A percentile compares a stretch with the other conserved stretches of the same genome.
Conservation (phyloP, 2,888 invertebrate species). For the Heliconius charithonia region DNA sequence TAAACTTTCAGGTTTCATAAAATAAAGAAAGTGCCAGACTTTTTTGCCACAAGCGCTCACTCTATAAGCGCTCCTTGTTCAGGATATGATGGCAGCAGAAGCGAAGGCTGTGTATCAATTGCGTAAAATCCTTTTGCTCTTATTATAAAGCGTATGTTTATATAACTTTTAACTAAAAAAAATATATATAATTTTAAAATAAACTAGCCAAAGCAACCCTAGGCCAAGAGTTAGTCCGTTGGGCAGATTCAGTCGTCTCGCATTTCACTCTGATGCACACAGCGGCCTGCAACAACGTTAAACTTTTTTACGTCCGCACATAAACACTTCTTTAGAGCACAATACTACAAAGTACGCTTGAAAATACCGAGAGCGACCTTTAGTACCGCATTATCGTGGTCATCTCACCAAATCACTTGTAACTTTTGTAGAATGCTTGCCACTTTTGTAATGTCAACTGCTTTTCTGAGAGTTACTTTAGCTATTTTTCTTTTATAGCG, state of each 20-base stretch:
- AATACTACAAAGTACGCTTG: constrained; percentile 31
- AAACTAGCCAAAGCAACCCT: constrained; percentile 24
- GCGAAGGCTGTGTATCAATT: no score
- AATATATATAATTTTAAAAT: background rate
- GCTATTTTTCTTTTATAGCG: background rate
- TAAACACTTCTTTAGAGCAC: constrained; percentile 39
- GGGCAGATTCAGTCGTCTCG: constrained; percentile 38
- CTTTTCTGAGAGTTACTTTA: background rate
- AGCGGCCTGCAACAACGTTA: constrained; percentile 35
- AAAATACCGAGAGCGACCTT: constrained; percentile 18
- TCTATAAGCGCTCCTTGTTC: no score
- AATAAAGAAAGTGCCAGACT: no score
- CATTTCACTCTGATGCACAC: constrained; percentile 40
- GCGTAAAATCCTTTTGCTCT: no score
- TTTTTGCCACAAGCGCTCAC: no score
- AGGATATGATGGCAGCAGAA: no score
- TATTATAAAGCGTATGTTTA: no score
- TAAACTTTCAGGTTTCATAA: no score
- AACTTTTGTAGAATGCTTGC: constrained; percentile 7
- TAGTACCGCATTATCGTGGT: constrained; percentile 28
- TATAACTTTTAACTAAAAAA: background rate
- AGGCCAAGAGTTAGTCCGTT: constrained; percentile 24
- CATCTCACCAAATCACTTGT: constrained; percentile 28
- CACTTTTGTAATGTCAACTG: constrained; percentile 6
- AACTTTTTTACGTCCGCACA: constrained; percentile 43